Base-by-base conservation (phyloP, 92 coral and sea anemone genomes). In the Diadumene lineata region DNA sequence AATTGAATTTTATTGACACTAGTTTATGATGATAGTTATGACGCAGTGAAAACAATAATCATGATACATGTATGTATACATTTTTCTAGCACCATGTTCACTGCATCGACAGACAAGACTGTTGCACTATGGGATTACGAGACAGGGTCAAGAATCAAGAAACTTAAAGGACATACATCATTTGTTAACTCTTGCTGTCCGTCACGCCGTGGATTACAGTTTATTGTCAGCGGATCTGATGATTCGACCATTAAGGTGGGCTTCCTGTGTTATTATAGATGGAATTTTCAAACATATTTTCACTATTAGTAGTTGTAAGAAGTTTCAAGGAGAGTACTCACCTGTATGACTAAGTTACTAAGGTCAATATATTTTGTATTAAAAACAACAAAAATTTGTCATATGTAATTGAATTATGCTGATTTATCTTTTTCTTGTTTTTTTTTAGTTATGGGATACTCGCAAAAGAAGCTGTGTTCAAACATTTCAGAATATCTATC, bases 81-180 rank as follows among this genome's bases (percentile, higher is more conserved):
- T 15, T 53, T 21, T 13, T 15, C n/a, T 60, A 94, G 98, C 44
- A 92, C 97, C 17, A 80, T 94, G 78, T 94, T 94, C 62, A 94
- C 96, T 61, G 98, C 98, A 28, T 94, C 98, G 1, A 94, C 98
- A 50, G 98, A 94, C 84, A 94, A 94, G 77, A 94, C 98, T 34
- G 85, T 94, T 17, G 97, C 94, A 55, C 72, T 92, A 66, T 94
- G 98, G 98, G 98, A 94, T 66, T 92, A 92, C 76, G 97, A 94
- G 79, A 94, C 96, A 34, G 98, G 98, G 11, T 24, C 96, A 28
- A 92, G 98, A 70, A 88, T 94, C 7, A 94, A 94, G 67, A 88
- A 84, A 34, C 79, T 94, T 4, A 94, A 94, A 75, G 98, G 98
- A 15, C 98, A 94, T 76, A 81, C 88, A 46, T 89, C 97, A 22